Evolutionary conservation across 1,140 invertebrate species (phyloP).

Genomic region (Antheraea mylitta): DNA sequence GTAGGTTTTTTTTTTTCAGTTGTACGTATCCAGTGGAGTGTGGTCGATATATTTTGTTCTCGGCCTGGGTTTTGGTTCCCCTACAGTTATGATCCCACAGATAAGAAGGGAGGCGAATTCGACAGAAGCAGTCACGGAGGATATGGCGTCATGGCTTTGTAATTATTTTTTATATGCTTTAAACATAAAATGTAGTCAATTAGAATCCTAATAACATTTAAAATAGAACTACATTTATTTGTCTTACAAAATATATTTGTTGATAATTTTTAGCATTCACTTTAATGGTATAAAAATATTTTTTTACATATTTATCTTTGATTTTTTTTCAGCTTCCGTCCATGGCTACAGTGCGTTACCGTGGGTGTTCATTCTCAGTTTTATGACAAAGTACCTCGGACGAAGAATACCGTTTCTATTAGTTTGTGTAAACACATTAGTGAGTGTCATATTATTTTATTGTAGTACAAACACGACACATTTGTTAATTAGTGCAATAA

Average conservation of each 20-base stretch:
- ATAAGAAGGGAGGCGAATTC: constrained; percentile 22
- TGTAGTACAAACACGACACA: too few species aligned
- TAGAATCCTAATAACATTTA: too few species aligned
- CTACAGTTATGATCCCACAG: constrained; percentile 30
- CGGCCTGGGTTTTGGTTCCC: constrained; percentile 25
- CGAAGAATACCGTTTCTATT: constrained; percentile 25
- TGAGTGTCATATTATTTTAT: constrained; percentile 15
- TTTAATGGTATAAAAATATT: too few species aligned
- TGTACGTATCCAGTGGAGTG: constrained; percentile 24
- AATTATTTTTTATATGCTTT: not conserved
- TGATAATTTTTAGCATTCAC: too few species aligned
- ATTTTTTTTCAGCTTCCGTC: constrained; percentile 32
- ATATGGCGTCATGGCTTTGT: constrained; percentile 28
- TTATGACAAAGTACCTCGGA: too few species aligned
- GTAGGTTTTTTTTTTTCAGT: constrained; percentile 19
- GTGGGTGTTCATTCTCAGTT: constrained; percentile 18
- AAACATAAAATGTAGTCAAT: too few species aligned
- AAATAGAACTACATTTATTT: too few species aligned
- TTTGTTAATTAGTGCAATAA: too few species aligned
- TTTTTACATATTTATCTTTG: too few species aligned
- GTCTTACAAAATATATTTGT: too few species aligned
- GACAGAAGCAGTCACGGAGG: constrained; percentile 17
- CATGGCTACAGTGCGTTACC: constrained; percentile 15
- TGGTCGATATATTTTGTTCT: constrained; percentile 25
- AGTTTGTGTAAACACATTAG: constrained; percentile 15